A percentile compares a stretch with the other conserved stretches of the same genome.
Conservation (phyloP, 2,888 invertebrate genomes). For the Leptopterna dolabrata region DNA sequence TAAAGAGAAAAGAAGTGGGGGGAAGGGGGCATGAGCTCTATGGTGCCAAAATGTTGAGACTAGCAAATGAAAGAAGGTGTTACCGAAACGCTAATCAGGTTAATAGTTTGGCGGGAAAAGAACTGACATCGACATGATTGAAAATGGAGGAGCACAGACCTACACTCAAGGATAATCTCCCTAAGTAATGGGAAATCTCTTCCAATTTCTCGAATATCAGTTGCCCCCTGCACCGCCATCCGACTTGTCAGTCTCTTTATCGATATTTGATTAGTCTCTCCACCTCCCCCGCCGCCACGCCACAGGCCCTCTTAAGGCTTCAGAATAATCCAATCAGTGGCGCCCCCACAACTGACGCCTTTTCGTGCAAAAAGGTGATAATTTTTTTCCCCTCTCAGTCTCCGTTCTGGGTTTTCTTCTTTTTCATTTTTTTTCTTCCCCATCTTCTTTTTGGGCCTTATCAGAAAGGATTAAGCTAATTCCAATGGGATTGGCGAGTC, state of each 20-base stretch:
- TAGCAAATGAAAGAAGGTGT: too few species aligned
- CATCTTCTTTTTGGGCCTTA: background rate
- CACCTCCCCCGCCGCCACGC: background rate
- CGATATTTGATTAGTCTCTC: conserved; percentile 5
- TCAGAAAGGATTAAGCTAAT: background rate
- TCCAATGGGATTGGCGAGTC: background rate
- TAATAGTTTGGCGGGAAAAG: too few species aligned
- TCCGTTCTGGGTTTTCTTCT: background rate
- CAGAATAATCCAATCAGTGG: conserved; percentile 8
- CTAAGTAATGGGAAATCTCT: too few species aligned
- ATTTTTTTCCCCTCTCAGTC: background rate
- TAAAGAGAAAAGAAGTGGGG: too few species aligned
- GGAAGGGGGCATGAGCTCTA: too few species aligned
- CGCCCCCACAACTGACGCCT: background rate
- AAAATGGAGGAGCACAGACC: too few species aligned
- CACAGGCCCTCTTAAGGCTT: background rate
- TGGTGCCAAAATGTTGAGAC: too few species aligned
- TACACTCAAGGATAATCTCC: too few species aligned
- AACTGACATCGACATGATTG: too few species aligned
- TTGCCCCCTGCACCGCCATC: background rate
- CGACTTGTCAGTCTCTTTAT: background rate
- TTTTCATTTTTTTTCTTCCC: background rate
- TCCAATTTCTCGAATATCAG: background rate
- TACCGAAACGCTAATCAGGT: too few species aligned
- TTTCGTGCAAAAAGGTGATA: background rate